These are phyloP conservation scores for Paramuricea clavata DNA, from an alignment of 92 coral and sea anemone species.

Conservation along the genomic window DNA sequence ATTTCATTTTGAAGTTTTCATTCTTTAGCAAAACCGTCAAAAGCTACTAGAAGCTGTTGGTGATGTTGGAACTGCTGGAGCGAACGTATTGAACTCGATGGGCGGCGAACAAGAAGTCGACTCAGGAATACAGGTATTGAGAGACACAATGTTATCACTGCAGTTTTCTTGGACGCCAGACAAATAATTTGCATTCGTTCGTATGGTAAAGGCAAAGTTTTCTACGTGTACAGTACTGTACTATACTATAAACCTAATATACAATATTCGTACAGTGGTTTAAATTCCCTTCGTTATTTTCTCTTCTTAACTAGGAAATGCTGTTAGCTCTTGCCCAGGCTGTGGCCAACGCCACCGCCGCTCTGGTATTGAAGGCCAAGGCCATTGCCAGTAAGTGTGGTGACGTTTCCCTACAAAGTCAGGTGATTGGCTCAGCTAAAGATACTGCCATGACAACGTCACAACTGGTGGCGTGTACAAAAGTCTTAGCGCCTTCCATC, in stretches of 20 bases:
- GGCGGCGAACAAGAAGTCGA: conserved; percentile 95
- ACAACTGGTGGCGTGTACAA: conserved; percentile 98
- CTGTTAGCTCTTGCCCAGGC: conserved; percentile 95
- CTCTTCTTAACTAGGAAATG: conserved; percentile 79
- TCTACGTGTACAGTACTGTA: too few relatives aligned
- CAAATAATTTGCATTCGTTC: too few relatives aligned
- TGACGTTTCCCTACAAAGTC: conserved; percentile 85
- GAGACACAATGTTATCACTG: background rate
- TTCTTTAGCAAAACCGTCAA: conserved; percentile 76
- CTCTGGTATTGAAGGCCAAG: conserved; percentile 93
- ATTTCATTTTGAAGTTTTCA: background rate
- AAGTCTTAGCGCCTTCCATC: conserved; percentile 95
- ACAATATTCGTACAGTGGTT: too few relatives aligned
- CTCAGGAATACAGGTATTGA: conserved; percentile 89
- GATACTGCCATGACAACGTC: conserved; percentile 99
- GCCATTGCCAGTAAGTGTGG: conserved; percentile 95
- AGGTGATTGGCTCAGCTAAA: conserved; percentile 96
- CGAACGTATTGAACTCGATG: conserved; percentile 89
- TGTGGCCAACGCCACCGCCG: conserved; percentile 99
- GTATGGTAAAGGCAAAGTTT: too few relatives aligned
- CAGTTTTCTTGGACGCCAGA: too few relatives aligned
- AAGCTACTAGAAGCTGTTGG: conserved; percentile 90
- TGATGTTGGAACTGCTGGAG: conserved; percentile 92
- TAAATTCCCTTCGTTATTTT: background rate
- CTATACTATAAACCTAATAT: too few relatives aligned